Evolutionary conservation across 2,113 vertebrate species (phyloP).

Genomic region (Nyctereutes procyonoides): DNA sequence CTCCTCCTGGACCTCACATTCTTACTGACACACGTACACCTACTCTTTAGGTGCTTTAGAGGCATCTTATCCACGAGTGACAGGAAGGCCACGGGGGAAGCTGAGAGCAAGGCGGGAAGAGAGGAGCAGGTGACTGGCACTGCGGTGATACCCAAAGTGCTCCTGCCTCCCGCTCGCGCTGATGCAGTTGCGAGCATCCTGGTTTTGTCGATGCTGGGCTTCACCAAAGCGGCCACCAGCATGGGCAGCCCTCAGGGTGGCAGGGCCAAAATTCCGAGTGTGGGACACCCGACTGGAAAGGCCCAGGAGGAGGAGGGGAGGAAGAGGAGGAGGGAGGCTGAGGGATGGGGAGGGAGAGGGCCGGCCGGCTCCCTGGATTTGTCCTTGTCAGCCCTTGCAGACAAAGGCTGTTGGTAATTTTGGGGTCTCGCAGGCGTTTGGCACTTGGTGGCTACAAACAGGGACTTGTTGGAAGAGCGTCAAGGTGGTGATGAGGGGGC

Average conservation of each 20-base stretch:
- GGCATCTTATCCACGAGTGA: too few relatives aligned
- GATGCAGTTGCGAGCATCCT: fast-evolving
- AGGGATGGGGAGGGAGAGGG: neutral
- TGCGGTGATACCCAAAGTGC: fast-evolving
- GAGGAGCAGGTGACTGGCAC: fast-evolving
- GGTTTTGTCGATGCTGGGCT: fast-evolving
- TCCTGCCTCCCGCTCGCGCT: fast-evolving
- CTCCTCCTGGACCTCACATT: too few relatives aligned
- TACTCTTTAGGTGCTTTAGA: neutral
- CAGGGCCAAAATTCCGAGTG: neutral
- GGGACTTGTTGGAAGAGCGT: neutral
- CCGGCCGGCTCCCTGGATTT: neutral
- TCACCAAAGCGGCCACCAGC: fast-evolving
- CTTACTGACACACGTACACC: fast-evolving
- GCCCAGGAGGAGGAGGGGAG: neutral
- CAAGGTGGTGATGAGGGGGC: neutral
- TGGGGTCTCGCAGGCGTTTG: neutral
- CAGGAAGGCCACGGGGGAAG: neutral
- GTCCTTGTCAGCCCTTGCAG: fast-evolving
- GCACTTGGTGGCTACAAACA: neutral
- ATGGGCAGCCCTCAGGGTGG: fast-evolving
- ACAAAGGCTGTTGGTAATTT: too few relatives aligned
- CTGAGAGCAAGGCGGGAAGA: fast-evolving
- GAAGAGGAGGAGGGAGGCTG: too few relatives aligned
- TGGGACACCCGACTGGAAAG: too few relatives aligned